Percentiles rank a stretch among this genome's conserved stretches.
These are phyloP conservation scores for Oscheius sp. DNA, from an alignment of 2,888 invertebrate species.

Conservation along the genomic window DNA sequence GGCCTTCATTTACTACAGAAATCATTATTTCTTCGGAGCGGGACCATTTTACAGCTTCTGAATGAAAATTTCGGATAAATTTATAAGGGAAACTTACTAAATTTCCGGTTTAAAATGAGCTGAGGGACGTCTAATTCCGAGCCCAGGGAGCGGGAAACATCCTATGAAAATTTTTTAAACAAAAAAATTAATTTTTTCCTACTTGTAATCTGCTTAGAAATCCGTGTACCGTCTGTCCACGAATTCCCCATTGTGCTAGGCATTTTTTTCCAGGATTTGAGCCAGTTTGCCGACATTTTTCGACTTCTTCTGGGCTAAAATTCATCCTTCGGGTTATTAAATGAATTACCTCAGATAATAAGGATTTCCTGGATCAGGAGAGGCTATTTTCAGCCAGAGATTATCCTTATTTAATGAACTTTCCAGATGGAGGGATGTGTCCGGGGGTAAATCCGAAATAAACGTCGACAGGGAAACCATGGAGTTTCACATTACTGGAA, in stretches of 20 bases:
- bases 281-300: conserved; percentile 37
- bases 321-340: conserved; percentile 21
- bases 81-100: conserved; percentile 57
- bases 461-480: conserved; percentile 56
- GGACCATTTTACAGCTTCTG: conserved; percentile 59
- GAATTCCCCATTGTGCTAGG: conserved; percentile 71
- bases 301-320: conserved; percentile 56
- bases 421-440: conserved; percentile 51
- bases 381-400: conserved; percentile 64
- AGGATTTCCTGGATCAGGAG: conserved; percentile 51
- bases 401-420: conserved; percentile 52
- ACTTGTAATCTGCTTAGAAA: conserved; percentile 53
- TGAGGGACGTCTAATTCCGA: conserved; percentile 64
- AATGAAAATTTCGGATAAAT: not conserved
- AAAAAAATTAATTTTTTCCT: not conserved
- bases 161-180: too few species aligned
- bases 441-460: conserved; percentile 62
- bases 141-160: conserved; percentile 55
- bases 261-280: conserved; percentile 70
- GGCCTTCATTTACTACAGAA: conserved; percentile 45
- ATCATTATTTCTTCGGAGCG: conserved; percentile 53
- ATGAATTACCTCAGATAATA: conserved; percentile 60
- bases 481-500: not conserved
- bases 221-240: conserved; percentile 73
- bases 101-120: conserved; percentile 66